These are phyloP conservation scores for Aphrophora alni DNA, from an alignment of 2,888 invertebrate genomes.

Conservation along the genomic window DNA sequence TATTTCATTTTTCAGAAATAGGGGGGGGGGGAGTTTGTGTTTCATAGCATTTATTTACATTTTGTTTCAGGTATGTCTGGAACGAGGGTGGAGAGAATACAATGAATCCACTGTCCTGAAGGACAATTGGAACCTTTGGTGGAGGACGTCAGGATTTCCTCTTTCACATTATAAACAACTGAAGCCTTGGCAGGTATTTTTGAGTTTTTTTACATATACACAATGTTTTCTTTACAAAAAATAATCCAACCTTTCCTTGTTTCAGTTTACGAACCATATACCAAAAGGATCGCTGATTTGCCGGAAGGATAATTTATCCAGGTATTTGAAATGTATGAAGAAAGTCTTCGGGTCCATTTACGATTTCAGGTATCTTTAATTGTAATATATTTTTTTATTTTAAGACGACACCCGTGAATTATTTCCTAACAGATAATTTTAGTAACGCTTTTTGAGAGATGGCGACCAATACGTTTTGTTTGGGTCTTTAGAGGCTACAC, in stretches of 20 bases:
- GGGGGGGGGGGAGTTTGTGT: too few species aligned
- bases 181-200: slow-evolving; percentile 71
- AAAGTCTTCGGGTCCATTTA: slow-evolving; percentile 82
- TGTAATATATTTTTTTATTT: too few species aligned
- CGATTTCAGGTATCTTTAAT: slow-evolving; percentile 84
- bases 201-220: slow-evolving; percentile 19
- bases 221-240: neutral
- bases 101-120: slow-evolving; percentile 63
- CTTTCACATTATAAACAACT: slow-evolving; percentile 69
- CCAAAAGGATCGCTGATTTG: slow-evolving; percentile 86
- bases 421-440: too few species aligned
- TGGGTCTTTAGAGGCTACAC: too few species aligned
- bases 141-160: slow-evolving; percentile 79
- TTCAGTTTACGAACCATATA: slow-evolving; percentile 82
- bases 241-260: slow-evolving; percentile 41
- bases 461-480: too few species aligned
- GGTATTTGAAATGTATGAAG: slow-evolving; percentile 80
- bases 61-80: slow-evolving; percentile 58
- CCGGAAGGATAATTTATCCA: slow-evolving; percentile 79
- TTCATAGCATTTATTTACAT: too few species aligned
- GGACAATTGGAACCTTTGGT: slow-evolving; percentile 86
- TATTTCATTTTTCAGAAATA: too few species aligned
- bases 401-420: too few species aligned
- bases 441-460: too few species aligned
- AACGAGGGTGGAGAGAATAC: slow-evolving; percentile 80